Evolutionary conservation across 2,113 vertebrate species (phyloP), one percentile per base, ranked within the genome.

Genomic region (Callospermophilus lateralis): DNA sequence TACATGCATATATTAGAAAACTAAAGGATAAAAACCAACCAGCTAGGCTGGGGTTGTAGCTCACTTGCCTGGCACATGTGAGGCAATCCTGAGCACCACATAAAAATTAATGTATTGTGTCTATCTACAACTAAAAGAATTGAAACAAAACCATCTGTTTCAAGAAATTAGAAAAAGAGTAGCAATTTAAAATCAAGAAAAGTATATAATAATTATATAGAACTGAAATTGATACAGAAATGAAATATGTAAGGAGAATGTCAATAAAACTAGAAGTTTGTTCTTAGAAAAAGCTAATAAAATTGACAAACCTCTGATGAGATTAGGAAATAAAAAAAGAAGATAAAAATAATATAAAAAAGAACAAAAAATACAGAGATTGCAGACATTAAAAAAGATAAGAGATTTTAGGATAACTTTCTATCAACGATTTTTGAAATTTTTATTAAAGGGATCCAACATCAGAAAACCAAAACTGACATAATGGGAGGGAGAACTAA

Each of bases 151-250:
- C 17, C 11, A 61, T 58, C 55, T 58, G 22, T 84, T 92, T 94
- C 58, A 95, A 94, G 55, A 94, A 92, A 86, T 61, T 81, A 92
- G 89, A 90, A 95, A 76, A 88, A 87, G 9, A 87, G 87, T 1
- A 89, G 20, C 28, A 70, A 80, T 45, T 79, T 83, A 73, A 76
- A 92, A 70, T 20, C 37, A 95, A 70, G 73, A 11, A 76, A 89
- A 70, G 39, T 73, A 61, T 6, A 93, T 55, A n/a, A 76, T 67
- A 77, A 88, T 68, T 55, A 84, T 58, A 77, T 61, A 81, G 9
- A 39, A 22, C 32, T 77, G 42, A 89, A 92, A 78, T 65, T 78
- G 6, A 70, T 15, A 90, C 8, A 81, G 28, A 73, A 92, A 90
- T 81, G 58, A 87, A 81, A 93, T 72, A 90, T n/a, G 89, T n/a